Evolutionary conservation across 2,888 invertebrate species (phyloP), one percentile per base, ranked within the genome.

Genomic region (Crioceris asparagi): DNA sequence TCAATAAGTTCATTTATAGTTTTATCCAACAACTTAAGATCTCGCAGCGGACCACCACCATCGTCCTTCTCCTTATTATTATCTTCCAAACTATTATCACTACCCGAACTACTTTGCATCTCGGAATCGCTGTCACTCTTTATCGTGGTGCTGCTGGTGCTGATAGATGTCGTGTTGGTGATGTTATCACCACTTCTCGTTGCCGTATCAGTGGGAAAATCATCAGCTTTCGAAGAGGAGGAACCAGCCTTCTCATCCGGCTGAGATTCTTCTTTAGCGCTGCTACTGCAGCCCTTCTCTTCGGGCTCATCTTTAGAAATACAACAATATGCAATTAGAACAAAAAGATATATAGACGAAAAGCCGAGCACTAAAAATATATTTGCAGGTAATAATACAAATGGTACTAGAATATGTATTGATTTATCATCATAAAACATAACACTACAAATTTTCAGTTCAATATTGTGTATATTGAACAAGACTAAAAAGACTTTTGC

Each of bases 1-100:
- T 54, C 55, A 38, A 62, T 52, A 43, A 65, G 54, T 52, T 65
- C 64, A 36, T 55, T 60, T 41, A 65, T 58, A 38, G 61, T 59
- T 41, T 57, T 54, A 40, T 58, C 59, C 40, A 65, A 50, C 36
- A 64, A 48, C 45, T 59, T 59, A 36, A 64, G 46, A 47, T 62
- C 54, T 35, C 56, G 56, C 40, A 60, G 43, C 32, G 57, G 56
- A 41, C 55, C 54, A 41, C 55, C 54, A 35, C 44, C 46, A 11
- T 44, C 37, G 38, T 48, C 50, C 16, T 45, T 46, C 30, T 50
- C 51, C 32, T 55, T 52, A n/a, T n/a, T n/a, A 14, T 55, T 57
- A 10, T 57, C 55, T 11, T 46, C 45, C 19, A 43, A 40, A 41
- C 53, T 55, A 34, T 53, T 52, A 26, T 60, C 57, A 35, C 54